Evolutionary conservation across 2,888 invertebrate species (phyloP), one percentile per base, ranked within the genome.

Genomic region (Trilocha varians): DNA sequence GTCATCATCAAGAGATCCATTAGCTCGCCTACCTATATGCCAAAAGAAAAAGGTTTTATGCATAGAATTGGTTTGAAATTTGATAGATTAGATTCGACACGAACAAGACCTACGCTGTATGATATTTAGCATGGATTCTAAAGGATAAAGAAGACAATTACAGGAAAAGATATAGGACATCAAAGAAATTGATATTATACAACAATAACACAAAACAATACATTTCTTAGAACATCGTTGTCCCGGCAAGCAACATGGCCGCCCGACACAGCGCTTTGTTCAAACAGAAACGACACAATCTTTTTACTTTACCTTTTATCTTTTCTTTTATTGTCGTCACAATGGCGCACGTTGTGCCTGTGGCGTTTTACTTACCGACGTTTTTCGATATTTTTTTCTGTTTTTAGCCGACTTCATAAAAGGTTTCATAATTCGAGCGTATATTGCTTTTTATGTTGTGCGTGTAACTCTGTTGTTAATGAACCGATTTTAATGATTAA

Each of bases 211-310:
- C 37, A 37, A 37, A 37, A 16, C 13, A 9, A n/a, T n/a, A n/a
- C 11, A 25, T 25, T 42, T 42, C 42, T 38, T 18, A 38, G 42
- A 42, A 42, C 35, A 32, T 42, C 36, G 50, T 46, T 44, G 54
- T 48, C 62, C 61, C 68, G 61, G 55, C 63, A 58, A 58, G 59
- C 76, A 80, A 74, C 62, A 79, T 80, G 82, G 83, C 83, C 71
- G 78, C 63, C 77, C 74, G 84, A 84, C 84, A 78, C 71, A 72
- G 65, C 58, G 70, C 69, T 74, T 84, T 85, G 83, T 83, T 79
- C 80, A 78, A 78, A 82, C 76, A 76, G 69, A 78, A 78, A 78
- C 79, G 77, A 80, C 75, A 79, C 78, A 78, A 75, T 74, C 65
- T 73, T 80, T 78, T 78, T 25, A 25, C 25, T 25, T 78, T 77